Evolutionary conservation across 2,797 vertebrate genomes (phyloP).

Genomic region (Epinephelus awoara): DNA sequence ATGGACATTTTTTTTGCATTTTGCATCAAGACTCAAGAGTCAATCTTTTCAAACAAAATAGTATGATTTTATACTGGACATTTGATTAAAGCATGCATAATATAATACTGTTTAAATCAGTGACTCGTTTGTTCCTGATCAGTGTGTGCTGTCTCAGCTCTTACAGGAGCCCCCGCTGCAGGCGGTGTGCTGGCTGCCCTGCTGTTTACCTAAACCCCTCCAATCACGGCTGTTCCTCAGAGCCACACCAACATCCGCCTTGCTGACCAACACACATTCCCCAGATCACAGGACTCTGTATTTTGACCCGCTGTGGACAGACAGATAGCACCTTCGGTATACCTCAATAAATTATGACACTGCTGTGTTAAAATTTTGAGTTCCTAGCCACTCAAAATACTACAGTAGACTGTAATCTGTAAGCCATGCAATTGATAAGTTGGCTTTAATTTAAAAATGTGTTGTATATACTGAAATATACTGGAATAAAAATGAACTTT

Average conservation of each 20-base stretch:
- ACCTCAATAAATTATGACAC: background rate
- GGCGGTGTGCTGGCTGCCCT: slow-evolving; percentile 58
- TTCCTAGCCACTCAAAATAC: background rate
- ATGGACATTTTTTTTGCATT: background rate
- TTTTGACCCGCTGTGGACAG: slow-evolving; percentile 42
- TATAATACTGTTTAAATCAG: slow-evolving; percentile 2
- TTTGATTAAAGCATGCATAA: background rate
- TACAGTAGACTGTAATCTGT: background rate
- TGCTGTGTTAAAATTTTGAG: background rate
- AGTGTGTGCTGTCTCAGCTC: background rate
- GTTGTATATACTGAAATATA: background rate
- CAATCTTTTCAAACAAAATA: background rate
- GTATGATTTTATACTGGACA: background rate
- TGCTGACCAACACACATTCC: slow-evolving; percentile 41
- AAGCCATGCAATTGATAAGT: background rate
- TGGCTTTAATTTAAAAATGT: slow-evolving; percentile 11
- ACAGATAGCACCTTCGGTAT: slow-evolving; percentile 49
- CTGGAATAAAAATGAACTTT: background rate
- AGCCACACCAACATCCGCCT: background rate
- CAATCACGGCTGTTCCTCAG: slow-evolving; percentile 41
- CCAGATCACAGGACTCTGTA: slow-evolving; percentile 48
- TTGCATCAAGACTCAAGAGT: background rate
- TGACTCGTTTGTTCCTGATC: background rate
- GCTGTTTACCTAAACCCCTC: slow-evolving; percentile 55
- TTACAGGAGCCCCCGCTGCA: slow-evolving; percentile 52